These are phyloP conservation scores for Aspidiotus rigidus DNA, from an alignment of 2,888 invertebrate species.

Conservation along the genomic window DNA sequence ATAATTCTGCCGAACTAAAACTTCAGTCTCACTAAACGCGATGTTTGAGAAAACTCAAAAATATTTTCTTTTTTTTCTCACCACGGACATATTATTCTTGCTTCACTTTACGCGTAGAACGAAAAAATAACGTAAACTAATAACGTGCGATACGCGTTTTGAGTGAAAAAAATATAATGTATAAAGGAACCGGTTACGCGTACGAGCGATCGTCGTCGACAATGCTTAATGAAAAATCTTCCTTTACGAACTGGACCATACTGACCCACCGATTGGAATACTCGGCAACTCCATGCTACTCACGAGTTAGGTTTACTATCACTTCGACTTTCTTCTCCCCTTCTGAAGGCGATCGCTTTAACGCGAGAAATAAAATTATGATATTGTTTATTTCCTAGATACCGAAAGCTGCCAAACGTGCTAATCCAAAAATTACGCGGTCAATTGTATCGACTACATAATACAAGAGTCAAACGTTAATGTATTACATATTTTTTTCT, in stretches of 20 bases:
- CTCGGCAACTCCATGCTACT: constrained; percentile 5
- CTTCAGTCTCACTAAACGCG: constrained; percentile 21
- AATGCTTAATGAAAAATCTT: constrained; percentile 22
- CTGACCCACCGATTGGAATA: constrained; percentile 24
- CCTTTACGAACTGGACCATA: constrained; percentile 30
- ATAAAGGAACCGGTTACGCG: constrained; percentile 19
- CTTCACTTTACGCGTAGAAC: too few species aligned
- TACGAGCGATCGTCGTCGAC: constrained; percentile 3
- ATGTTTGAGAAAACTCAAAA: constrained; percentile 6
- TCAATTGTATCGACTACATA: background rate
- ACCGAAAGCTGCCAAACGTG: constrained; percentile 23
- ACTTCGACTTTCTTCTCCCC: constrained; percentile 32
- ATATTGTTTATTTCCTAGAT: constrained; percentile 25
- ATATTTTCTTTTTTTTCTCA: constrained; percentile 11
- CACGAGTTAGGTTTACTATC: constrained; percentile 16
- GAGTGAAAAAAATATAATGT: constrained; percentile 14
- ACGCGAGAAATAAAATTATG: constrained; percentile 8
- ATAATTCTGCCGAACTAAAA: constrained; percentile 11
- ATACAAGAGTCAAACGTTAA: constrained; percentile 23
- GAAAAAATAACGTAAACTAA: constrained; percentile 1
- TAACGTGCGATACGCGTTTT: constrained; percentile 17
- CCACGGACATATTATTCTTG: background rate
- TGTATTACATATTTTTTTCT: constrained; percentile 21
- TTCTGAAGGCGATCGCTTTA: constrained; percentile 27
- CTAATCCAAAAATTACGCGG: constrained; percentile 17